phyloP scores from a whole-genome alignment of 2,888 invertebrate species.

The Melitaea athalia region DNA sequence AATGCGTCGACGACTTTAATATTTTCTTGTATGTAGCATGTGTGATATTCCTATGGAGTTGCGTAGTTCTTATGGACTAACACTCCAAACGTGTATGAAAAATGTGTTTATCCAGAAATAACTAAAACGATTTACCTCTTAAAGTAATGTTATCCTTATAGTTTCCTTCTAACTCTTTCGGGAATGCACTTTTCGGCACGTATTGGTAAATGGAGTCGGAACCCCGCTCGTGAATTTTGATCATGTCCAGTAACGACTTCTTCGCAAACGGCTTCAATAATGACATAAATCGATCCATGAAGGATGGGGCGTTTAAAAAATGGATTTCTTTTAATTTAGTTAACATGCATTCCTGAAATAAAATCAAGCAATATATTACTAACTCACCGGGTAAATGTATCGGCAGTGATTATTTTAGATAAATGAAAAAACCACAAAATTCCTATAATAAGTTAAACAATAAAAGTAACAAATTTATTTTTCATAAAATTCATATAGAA shows the following conservation, averaged over 20 bases:
- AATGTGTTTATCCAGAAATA: background rate
- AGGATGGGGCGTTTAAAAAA: conserved; percentile 86
- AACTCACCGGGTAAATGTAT: no score
- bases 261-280: conserved; percentile 88
- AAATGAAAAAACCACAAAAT: no score
- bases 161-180: background rate
- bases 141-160: conserved; percentile 5
- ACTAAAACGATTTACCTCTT: background rate
- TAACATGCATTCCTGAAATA: conserved; percentile 84
- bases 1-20: no score
- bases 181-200: conserved; percentile 53
- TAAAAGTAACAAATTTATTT: no score
- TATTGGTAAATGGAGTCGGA: conserved; percentile 73
- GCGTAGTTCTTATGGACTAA: no score
- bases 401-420: background rate
- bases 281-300: conserved; percentile 87
- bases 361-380: background rate
- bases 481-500: no score
- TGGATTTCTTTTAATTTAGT: conserved; percentile 86
- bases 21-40: no score
- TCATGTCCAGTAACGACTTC: conserved; percentile 81
- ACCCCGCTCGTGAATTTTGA: conserved; percentile 78
- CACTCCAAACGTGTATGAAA: no score
- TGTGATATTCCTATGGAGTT: no score
- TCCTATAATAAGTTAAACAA: no score